Conservation (phyloP, 37 sponge, comb jelly and placozoan species). For the Halichondria panicea region DNA sequence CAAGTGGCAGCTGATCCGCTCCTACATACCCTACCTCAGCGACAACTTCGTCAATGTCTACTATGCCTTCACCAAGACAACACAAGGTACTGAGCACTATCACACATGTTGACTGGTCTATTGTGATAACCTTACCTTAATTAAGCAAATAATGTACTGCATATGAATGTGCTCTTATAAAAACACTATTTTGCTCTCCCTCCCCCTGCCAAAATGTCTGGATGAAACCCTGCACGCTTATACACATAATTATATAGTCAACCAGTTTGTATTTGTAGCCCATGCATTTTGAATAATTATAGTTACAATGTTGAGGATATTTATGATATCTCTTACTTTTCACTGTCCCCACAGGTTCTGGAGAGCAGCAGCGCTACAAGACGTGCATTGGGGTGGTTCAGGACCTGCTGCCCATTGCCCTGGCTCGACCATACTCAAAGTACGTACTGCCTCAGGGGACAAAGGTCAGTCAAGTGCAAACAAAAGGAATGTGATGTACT, state of each 20-base stretch:
- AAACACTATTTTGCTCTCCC: too few species aligned
- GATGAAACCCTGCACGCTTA: too few species aligned
- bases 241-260: too few species aligned
- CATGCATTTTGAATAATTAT: too few species aligned
- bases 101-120: too few species aligned
- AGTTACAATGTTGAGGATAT: background rate
- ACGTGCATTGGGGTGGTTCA: conserved; percentile 40
- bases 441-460: conserved; percentile 22
- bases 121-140: too few species aligned
- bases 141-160: too few species aligned
- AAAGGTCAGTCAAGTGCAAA: background rate
- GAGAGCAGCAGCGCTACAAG: conserved; percentile 11
- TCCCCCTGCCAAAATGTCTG: too few species aligned
- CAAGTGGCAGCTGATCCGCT: conserved; percentile 47
- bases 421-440: conserved; percentile 39
- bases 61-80: conserved; percentile 16
- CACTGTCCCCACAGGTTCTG: conserved; percentile 8
- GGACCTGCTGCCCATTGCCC: conserved; percentile 44
- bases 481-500: too few species aligned
- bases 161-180: too few species aligned
- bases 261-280: too few species aligned
- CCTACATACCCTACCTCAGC: conserved; percentile 31
- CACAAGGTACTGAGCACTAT: too few species aligned
- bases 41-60: conserved; percentile 17
- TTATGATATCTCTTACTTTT: background rate